phyloP scores from a whole-genome alignment of 1,140 invertebrate genomes.

The Tenebrio molitor region DNA sequence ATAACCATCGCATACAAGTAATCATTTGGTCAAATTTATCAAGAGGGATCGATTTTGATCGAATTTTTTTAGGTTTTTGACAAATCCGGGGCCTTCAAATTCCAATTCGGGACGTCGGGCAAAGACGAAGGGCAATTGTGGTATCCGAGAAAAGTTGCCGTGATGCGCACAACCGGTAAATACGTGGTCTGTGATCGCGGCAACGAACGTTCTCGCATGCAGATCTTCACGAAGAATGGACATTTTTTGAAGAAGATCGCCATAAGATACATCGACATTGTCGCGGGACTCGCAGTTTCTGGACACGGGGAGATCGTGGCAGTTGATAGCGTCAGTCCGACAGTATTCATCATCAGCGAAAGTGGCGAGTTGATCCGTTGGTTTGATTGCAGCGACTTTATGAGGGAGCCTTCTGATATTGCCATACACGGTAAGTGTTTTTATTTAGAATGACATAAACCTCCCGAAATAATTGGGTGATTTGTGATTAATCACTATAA shows the following conservation, averaged over 20 bases:
- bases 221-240: slow-evolving; percentile 92
- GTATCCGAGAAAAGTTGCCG: slow-evolving; percentile 96
- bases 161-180: slow-evolving; percentile 88
- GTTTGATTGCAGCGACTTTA: slow-evolving; percentile 97
- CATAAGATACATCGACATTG: slow-evolving; percentile 95
- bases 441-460: too few relatives aligned
- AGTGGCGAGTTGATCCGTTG: slow-evolving; percentile 91
- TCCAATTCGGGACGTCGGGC: slow-evolving; percentile 90
- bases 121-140: slow-evolving; percentile 96
- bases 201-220: slow-evolving; percentile 96
- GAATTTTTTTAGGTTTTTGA: slow-evolving; percentile 80
- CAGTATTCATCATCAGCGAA: slow-evolving; percentile 94
- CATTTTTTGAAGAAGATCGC: slow-evolving; percentile 94
- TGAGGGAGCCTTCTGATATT: slow-evolving; percentile 97
- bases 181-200: slow-evolving; percentile 97
- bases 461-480: too few relatives aligned
- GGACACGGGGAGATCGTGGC: slow-evolving; percentile 93
- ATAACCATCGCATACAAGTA: slow-evolving; percentile 95
- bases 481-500: too few relatives aligned
- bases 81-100: slow-evolving; percentile 89
- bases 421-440: slow-evolving; percentile 84
- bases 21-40: slow-evolving; percentile 54
- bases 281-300: slow-evolving; percentile 95
- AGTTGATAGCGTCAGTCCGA: slow-evolving; percentile 97
- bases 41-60: too few relatives aligned